Base-by-base conservation (phyloP, 2,113 vertebrate species). In the Bubo scandiacus region DNA sequence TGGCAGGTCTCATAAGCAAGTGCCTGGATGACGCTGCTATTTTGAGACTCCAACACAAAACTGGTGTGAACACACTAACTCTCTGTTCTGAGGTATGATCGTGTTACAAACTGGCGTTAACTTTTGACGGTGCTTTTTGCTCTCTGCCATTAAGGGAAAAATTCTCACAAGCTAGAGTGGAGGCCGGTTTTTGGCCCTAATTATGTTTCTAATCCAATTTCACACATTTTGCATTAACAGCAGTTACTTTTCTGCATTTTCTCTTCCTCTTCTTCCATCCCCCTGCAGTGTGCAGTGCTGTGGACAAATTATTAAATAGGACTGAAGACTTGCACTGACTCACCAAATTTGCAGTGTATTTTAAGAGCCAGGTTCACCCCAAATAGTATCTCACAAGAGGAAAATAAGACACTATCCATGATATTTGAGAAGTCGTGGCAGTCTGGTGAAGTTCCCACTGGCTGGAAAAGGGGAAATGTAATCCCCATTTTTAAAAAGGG, bases 31-130 rank as follows among this genome's bases (percentile, higher is more conserved):
- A 96, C 93, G 52, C 52, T 86, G 58, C 58, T 71, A 0, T 84
- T 93, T 63, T 89, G 78, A 93, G 62, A 61, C 66, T 84, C 62
- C 34, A 93, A 2, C 63, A 67, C 51, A 81, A 82, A 87, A 25
- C 58, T 71, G 63, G 21, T 80, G 63, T 75, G 88, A 92, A 91
- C 3, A 6, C 4, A 1, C n/a, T 84, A 12, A 38, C 62, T 61
- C 43, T 65, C 45, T 59, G 9, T 88, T 92, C n/a, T 38, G 72
- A 92, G 25, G 26, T 62, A 58, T 15, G 34, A 65, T 63, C 1
- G 1, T 0, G 0, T 92, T 88, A 40, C 59, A 55, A 47, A 55
- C 68, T 58, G 62, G 19, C 2, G 0, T 73, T 47, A 52, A 43
- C n/a, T 90, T 93, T 42, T 74, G 19, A 86, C 38, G 25, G 34